phyloP scores from a whole-genome alignment of 2,888 invertebrate genomes.

The Drosophila demipolita region DNA sequence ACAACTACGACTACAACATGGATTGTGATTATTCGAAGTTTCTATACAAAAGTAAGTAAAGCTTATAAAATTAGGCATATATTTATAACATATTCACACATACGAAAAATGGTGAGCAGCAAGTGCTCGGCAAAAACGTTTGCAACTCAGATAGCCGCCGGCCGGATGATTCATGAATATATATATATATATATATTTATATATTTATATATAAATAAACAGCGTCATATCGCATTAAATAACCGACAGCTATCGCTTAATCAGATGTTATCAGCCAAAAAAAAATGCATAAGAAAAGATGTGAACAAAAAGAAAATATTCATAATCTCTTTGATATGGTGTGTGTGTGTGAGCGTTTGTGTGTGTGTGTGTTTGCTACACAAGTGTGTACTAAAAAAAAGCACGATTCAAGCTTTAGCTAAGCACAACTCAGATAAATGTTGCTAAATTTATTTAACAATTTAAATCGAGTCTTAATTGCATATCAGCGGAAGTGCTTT shows the following conservation, averaged over 20 bases:
- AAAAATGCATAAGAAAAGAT: constrained; percentile 13
- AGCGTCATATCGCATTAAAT: constrained; percentile 49
- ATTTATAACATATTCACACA: no score
- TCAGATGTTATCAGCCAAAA: constrained; percentile 52
- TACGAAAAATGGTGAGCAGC: not conserved
- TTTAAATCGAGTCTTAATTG: constrained; percentile 1
- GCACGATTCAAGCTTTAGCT: constrained; percentile 12
- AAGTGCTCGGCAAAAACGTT: constrained; percentile 5
- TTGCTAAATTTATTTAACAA: constrained; percentile 3
- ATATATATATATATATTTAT: not conserved
- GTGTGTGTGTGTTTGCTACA: not conserved
- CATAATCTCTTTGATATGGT: constrained; percentile 37
- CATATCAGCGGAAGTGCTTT: constrained; percentile 1
- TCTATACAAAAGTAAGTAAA: constrained; percentile 73
- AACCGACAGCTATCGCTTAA: constrained; percentile 53
- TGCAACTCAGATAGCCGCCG: constrained; percentile 49
- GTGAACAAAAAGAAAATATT: constrained; percentile 4
- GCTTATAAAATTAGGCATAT: not conserved
- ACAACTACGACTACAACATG: constrained; percentile 51
- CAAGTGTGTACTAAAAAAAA: constrained; percentile 1
- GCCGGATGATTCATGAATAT: constrained; percentile 43
- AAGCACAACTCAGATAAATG: not conserved
- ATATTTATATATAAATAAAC: not conserved
- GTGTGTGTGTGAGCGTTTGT: not conserved
- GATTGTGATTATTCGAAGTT: constrained; percentile 76